Base-by-base conservation (phyloP, 2,888 invertebrate genomes). In the Agonum fuliginosum region DNA sequence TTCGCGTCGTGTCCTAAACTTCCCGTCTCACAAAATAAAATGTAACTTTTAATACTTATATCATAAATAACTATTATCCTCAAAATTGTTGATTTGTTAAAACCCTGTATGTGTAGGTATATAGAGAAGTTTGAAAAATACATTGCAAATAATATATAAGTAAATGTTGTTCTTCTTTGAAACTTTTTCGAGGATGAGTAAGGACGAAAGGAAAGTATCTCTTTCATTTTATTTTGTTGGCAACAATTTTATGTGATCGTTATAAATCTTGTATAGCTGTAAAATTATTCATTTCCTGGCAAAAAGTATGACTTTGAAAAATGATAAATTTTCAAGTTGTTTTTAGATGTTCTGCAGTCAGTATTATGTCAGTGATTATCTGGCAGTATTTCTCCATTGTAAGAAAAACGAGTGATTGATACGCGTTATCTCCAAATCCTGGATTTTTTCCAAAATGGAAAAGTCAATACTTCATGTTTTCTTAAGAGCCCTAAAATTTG, bases 371-470 rank as follows among this genome's bases (percentile, higher is more conserved):
- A 5, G 27, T 27, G 70, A 48, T 70, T 70, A 70, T 71, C 71
- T 71, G 22, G 72, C 72, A 20, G 22, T 54, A 34, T 19, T 34
- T 43, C 20, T 19, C 4, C 6, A 4, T 37, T 67, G 20, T 20
- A 24, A 41, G 67, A 41, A 67, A 67, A 41, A 41, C 41, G 12
- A 41, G 34, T 72, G 72, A 72, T 72, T 72, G 51, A 72, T 72
- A 72, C 37, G 30, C 30, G 24, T 54, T 30, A 22, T 51, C 67
- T 67, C 2, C 22, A 10, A 41, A 37, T 51, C 22, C 72, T 72
- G 72, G 72, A 72, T 48, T 54, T 72, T 72, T 19, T 72, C 72
- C 72, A 72, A 72, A 48, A 43, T 27, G 24, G 17, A 10, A 54
- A 62, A 62, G 14, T 62, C 58, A 30, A 62, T 62, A 62, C 58